Evolutionary conservation across 2,113 vertebrate species (phyloP).

Genomic region (Plecotus auritus): DNA sequence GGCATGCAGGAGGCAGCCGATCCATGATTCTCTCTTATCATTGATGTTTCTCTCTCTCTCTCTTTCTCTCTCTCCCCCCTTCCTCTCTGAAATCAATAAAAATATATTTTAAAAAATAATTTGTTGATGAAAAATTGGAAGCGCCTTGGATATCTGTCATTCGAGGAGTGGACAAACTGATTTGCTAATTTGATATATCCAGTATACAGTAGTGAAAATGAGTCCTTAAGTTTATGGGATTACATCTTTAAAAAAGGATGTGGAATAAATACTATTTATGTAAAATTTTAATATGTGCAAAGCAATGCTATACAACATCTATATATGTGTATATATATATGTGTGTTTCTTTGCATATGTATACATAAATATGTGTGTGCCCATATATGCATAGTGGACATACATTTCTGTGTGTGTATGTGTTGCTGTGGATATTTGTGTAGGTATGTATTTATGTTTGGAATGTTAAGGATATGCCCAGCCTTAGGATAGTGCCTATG

Average conservation of each 20-base stretch:
- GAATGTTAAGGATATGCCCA: background rate
- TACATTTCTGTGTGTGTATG: background rate
- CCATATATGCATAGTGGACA: background rate
- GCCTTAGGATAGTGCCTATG: background rate
- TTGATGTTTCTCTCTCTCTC: too few relatives aligned
- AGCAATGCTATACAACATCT: background rate
- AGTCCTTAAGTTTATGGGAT: slow-evolving; percentile 1
- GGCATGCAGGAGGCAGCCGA: too few relatives aligned
- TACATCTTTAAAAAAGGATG: slow-evolving; percentile 15
- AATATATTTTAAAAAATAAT: background rate
- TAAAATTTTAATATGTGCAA: background rate
- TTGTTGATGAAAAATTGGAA: background rate
- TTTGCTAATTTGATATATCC: background rate
- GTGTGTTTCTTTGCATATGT: background rate
- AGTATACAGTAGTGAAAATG: background rate
- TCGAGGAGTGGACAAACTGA: background rate
- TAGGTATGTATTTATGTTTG: background rate
- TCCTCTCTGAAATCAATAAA: too few relatives aligned
- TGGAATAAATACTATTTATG: background rate
- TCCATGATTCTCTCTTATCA: too few relatives aligned
- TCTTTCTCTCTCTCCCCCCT: too few relatives aligned
- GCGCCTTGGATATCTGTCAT: background rate
- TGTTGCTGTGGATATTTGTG: background rate
- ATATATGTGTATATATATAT: background rate
- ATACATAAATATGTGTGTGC: background rate